These are phyloP conservation scores for Pollenia amentaria DNA, from an alignment of 2,888 invertebrate species.

Conservation along the genomic window DNA sequence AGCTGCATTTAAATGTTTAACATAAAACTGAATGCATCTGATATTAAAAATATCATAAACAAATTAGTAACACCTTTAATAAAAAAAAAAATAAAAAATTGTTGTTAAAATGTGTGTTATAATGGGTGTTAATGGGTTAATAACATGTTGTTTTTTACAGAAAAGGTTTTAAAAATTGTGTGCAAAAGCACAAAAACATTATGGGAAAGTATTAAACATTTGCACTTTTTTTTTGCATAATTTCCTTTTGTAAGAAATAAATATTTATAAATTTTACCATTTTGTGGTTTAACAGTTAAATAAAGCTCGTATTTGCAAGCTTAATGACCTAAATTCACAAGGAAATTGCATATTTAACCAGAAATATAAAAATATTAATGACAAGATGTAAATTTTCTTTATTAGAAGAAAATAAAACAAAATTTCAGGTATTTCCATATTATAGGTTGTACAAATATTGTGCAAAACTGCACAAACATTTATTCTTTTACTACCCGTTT, in stretches of 20 bases:
- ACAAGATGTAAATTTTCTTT: too few relatives aligned
- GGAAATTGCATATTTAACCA: too few relatives aligned
- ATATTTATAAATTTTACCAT: too few relatives aligned
- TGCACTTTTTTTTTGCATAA: background rate
- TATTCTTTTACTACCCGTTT: constrained; percentile 1
- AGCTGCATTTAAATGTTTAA: too few relatives aligned
- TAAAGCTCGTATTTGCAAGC: too few relatives aligned
- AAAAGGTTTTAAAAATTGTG: background rate
- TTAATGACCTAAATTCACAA: too few relatives aligned
- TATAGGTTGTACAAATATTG: background rate
- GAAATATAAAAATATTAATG: too few relatives aligned
- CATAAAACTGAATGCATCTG: too few relatives aligned
- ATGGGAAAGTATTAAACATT: constrained; percentile 44
- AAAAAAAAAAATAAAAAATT: background rate
- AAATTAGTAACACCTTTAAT: constrained; percentile 61
- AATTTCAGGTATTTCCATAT: constrained; percentile 1
- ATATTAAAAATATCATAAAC: background rate
- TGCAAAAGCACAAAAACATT: background rate
- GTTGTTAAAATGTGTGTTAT: background rate
- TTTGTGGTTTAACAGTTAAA: too few relatives aligned
- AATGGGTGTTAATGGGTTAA: constrained; percentile 47
- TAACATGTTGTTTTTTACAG: constrained; percentile 39
- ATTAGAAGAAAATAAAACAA: too few relatives aligned
- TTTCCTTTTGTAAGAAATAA: background rate
- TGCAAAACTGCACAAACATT: background rate